Evolutionary conservation across 2,113 vertebrate species (phyloP).

Genomic region (Riparia riparia): DNA sequence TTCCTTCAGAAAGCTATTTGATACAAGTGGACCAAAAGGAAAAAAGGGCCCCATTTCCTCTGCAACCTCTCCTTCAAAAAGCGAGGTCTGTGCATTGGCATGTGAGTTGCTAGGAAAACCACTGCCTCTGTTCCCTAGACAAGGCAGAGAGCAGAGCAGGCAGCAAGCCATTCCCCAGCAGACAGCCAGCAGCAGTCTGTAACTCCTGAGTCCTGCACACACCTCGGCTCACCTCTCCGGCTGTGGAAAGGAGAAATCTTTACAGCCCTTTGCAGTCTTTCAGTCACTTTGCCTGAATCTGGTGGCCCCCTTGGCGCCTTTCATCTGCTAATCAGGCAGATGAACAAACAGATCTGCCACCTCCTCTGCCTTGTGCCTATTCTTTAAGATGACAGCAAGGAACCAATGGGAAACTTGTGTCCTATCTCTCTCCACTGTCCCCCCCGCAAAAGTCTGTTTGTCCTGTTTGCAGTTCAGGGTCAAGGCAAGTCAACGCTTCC

Average conservation of each 20-base stretch:
- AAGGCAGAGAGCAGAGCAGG: not conserved
- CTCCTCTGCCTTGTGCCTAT: not conserved
- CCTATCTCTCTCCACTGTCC: not conserved
- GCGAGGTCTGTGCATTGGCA: not conserved
- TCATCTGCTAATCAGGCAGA: not conserved
- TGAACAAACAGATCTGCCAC: not conserved
- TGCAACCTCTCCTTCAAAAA: not conserved
- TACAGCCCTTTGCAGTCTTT: not conserved
- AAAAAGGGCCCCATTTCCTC: not conserved
- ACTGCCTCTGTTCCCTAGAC: not conserved
- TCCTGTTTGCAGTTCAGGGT: not conserved
- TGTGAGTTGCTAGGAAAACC: not conserved
- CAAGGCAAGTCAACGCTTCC: not conserved
- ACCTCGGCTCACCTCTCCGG: rapidly evolving
- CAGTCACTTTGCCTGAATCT: not conserved
- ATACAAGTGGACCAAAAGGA: not conserved
- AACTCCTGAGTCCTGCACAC: not conserved
- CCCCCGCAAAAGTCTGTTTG: not conserved
- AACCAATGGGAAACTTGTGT: not conserved
- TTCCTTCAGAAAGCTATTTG: not conserved
- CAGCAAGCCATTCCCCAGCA: not conserved
- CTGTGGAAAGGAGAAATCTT: not conserved
- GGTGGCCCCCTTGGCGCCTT: not conserved
- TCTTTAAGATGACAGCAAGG: not conserved
- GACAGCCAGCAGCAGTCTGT: not conserved